Conservation (phyloP, 2,113 vertebrate species). For the Platysteira castanea region DNA sequence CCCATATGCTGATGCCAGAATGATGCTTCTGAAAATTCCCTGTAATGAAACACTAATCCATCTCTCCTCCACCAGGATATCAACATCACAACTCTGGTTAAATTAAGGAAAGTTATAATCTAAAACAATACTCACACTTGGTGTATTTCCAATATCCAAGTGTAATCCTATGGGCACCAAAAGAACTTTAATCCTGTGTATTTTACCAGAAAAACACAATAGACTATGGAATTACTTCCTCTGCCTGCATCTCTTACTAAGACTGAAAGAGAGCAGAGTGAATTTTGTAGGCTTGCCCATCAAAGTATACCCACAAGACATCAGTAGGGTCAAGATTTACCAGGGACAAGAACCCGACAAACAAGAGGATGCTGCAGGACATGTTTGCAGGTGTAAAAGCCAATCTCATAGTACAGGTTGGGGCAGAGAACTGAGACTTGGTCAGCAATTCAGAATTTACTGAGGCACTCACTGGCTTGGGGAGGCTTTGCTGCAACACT, state of each 20-base stretch:
- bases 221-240: neutral
- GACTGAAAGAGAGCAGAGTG: neutral
- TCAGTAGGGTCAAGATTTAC: neutral
- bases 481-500: neutral
- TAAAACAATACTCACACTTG: neutral
- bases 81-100: neutral
- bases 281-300: neutral
- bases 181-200: neutral
- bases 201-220: neutral
- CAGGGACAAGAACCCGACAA: neutral
- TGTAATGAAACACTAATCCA: neutral
- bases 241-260: neutral
- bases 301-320: neutral
- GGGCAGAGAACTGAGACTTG: neutral
- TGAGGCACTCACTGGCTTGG: neutral
- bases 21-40: neutral
- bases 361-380: neutral
- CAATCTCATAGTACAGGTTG: accelerated
- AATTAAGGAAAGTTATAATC: neutral
- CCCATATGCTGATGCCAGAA: neutral
- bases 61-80: neutral
- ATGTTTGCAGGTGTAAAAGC: accelerated
- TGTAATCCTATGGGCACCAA: neutral
- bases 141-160: neutral
- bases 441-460: neutral